Conservation (phyloP, 1,140 invertebrate species). For the Pogonus chalceus region DNA sequence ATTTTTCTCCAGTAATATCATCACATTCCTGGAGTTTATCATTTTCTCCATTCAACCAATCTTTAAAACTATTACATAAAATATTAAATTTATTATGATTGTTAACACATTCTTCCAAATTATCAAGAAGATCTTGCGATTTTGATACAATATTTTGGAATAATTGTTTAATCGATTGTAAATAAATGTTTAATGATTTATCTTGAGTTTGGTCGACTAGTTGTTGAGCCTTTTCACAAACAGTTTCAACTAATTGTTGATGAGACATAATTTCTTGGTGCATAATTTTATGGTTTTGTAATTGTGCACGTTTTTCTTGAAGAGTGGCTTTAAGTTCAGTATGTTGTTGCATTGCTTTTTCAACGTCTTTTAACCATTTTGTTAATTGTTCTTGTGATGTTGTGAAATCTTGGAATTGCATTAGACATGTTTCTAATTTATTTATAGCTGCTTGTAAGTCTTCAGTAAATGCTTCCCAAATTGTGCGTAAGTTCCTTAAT, state of each 20-base stretch:
- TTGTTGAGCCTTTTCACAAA: conserved; percentile 85
- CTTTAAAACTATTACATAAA: conserved; percentile 59
- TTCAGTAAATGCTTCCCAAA: conserved; percentile 83
- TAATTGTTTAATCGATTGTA: conserved; percentile 80
- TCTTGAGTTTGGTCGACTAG: conserved; percentile 84
- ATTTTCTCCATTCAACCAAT: conserved; percentile 68
- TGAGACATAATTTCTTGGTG: conserved; percentile 93
- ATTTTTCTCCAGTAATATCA: conserved; percentile 70
- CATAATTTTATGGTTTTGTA: conserved; percentile 89
- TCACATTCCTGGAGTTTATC: conserved; percentile 67
- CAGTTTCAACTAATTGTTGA: conserved; percentile 76
- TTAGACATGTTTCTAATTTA: conserved; percentile 77
- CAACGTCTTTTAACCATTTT: conserved; percentile 85
- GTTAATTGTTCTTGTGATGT: conserved; percentile 82
- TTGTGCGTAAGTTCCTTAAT: conserved; percentile 65
- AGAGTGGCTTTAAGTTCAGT: conserved; percentile 82
- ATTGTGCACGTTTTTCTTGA: conserved; percentile 87
- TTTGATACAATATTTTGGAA: conserved; percentile 82
- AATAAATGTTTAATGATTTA: conserved; percentile 70
- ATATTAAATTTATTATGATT: conserved; percentile 72
- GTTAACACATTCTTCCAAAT: conserved; percentile 75
- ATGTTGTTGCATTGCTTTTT: conserved; percentile 82
- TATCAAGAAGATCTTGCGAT: conserved; percentile 74
- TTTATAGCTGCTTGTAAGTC: conserved; percentile 65
- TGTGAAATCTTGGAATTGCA: conserved; percentile 82